A percentile compares a stretch with the other conserved stretches of the same genome.
Evolutionary conservation across 92 coral and sea anemone species (phyloP).

Genomic region (Anthopleura xanthogrammica): DNA sequence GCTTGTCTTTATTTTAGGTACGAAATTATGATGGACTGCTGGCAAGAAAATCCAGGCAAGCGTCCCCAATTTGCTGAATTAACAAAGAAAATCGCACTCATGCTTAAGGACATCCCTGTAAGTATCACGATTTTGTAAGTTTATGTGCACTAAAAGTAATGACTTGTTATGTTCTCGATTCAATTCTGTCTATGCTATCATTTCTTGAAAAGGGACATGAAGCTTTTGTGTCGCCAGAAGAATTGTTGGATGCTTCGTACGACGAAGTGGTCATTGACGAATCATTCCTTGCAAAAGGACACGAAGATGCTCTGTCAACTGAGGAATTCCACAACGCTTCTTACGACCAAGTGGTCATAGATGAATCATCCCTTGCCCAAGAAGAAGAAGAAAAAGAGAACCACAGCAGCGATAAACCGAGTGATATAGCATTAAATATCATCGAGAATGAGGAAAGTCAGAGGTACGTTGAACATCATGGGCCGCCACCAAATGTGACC

Average conservation of each 20-base stretch:
- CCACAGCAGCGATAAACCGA: background rate
- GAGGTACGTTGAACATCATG: background rate
- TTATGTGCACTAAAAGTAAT: background rate
- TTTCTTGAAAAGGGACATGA: background rate
- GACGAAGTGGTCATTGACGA: constrained; percentile 27
- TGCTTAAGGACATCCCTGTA: constrained; percentile 4
- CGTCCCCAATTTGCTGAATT: background rate
- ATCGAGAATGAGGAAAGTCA: background rate
- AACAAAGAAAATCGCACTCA: background rate
- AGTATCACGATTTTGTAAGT: background rate
- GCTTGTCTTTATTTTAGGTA: background rate
- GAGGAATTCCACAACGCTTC: constrained; percentile 28
- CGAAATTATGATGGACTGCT: constrained; percentile 2
- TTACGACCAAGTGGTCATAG: constrained; percentile 30
- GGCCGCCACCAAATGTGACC: background rate
- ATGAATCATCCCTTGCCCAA: background rate
- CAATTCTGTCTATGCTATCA: background rate
- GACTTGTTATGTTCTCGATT: no score
- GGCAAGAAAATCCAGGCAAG: background rate
- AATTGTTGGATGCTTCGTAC: constrained; percentile 20
- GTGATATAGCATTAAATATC: background rate
- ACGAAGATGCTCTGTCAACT: constrained; percentile 12
- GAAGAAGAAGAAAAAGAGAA: background rate
- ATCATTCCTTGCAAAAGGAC: background rate
- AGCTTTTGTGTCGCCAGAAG: constrained; percentile 28